Conservation (phyloP, 2,113 vertebrate species). For the Pelecanoides urinatrix region DNA sequence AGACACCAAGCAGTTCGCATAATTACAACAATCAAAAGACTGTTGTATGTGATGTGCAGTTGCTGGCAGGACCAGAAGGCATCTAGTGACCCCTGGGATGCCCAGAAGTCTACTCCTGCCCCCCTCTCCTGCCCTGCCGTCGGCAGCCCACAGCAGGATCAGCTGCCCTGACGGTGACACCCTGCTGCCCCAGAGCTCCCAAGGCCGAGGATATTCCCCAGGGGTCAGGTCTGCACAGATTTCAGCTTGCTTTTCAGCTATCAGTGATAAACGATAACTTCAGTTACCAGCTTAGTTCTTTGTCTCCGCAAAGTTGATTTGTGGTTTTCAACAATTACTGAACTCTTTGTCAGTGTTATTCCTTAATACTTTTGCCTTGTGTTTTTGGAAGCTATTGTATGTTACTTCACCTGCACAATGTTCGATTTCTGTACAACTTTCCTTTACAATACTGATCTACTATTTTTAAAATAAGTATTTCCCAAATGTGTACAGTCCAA, state of each 20-base stretch:
- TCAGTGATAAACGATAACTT: not conserved
- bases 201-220: not conserved
- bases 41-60: not conserved
- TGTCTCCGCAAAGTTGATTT: not conserved
- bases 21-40: not conserved
- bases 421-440: not conserved
- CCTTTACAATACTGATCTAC: not conserved
- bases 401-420: not conserved
- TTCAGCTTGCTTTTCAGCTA: not conserved
- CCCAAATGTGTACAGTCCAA: not conserved
- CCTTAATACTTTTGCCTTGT: not conserved
- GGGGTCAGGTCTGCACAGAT: not conserved
- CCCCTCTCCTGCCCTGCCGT: not conserved
- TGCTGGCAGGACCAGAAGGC: not conserved
- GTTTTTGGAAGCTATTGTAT: not conserved
- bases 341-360: not conserved
- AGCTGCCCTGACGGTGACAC: not conserved
- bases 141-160: not conserved
- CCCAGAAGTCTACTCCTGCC: not conserved
- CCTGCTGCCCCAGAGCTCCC: not conserved
- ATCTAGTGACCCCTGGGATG: not conserved
- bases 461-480: not conserved
- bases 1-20: rapidly evolving
- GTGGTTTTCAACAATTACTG: not conserved
- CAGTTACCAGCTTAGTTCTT: not conserved